Conservation (phyloP, 1,140 invertebrate species). For the Lineus longissimus region DNA sequence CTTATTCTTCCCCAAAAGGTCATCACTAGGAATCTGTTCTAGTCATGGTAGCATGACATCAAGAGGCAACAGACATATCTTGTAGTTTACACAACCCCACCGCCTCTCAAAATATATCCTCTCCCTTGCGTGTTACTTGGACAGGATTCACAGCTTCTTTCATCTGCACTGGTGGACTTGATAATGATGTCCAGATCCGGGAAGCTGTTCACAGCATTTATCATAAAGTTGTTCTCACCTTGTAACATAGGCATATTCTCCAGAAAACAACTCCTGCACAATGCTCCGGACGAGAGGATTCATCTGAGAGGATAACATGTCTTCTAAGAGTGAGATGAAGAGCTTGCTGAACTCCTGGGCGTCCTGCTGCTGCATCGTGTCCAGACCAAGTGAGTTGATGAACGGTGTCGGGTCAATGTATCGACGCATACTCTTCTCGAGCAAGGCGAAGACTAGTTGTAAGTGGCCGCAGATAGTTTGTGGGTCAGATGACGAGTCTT, state of each 20-base stretch:
- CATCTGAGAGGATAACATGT: conserved; percentile 24
- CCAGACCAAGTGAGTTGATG: conserved; percentile 63
- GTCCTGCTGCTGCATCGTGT: conserved; percentile 64
- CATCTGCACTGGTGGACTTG: too few species aligned
- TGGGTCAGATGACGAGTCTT: conserved; percentile 23
- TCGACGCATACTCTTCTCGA: conserved; percentile 61
- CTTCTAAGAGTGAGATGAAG: conserved; percentile 62
- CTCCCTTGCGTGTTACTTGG: too few species aligned
- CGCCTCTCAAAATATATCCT: too few species aligned
- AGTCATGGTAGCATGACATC: too few species aligned
- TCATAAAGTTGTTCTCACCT: too few species aligned
- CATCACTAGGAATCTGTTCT: too few species aligned
- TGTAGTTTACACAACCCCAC: too few species aligned
- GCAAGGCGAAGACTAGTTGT: conserved; percentile 66
- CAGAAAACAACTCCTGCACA: conserved; percentile 63
- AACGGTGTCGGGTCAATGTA: conserved; percentile 65
- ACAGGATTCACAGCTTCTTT: too few species aligned
- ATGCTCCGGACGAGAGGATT: conserved; percentile 52
- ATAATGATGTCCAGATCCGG: too few species aligned
- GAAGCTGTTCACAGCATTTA: too few species aligned
- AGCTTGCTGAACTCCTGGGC: conserved; percentile 72
- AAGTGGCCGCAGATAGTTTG: conserved; percentile 60
- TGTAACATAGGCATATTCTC: conserved; percentile 66
- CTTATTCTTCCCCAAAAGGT: too few species aligned
- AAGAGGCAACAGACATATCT: too few species aligned